phyloP scores from a whole-genome alignment of 1,140 invertebrate species.

The Hylaeus anthracinus region DNA sequence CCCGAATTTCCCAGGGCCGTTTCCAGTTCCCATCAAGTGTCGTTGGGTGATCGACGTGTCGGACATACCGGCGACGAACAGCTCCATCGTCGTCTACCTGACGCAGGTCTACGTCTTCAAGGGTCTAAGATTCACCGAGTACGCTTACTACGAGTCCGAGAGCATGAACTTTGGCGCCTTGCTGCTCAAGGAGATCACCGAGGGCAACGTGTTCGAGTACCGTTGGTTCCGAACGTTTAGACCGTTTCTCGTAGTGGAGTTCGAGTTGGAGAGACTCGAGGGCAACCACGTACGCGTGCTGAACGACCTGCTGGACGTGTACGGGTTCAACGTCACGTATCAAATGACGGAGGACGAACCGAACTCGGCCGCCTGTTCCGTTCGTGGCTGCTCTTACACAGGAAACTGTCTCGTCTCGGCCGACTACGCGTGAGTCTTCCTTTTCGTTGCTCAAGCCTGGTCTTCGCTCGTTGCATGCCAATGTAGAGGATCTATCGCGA shows the following conservation, averaged over 20 bases:
- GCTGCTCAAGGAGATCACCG: slow-evolving; percentile 84
- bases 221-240: slow-evolving; percentile 86
- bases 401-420: slow-evolving; percentile 89
- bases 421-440: slow-evolving; percentile 85
- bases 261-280: slow-evolving; percentile 87
- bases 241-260: slow-evolving; percentile 89
- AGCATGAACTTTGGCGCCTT: slow-evolving; percentile 84
- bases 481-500: too few relatives aligned
- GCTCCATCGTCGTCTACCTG: slow-evolving; percentile 91
- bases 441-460: neutral
- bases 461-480: too few relatives aligned
- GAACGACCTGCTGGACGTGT: slow-evolving; percentile 90
- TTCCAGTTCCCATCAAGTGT: slow-evolving; percentile 90
- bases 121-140: slow-evolving; percentile 91
- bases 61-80: slow-evolving; percentile 78
- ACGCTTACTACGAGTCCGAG: slow-evolving; percentile 88
- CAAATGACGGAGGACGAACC: slow-evolving; percentile 84
- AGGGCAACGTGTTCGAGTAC: slow-evolving; percentile 86
- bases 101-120: slow-evolving; percentile 93
- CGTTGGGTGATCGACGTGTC: slow-evolving; percentile 92
- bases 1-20: slow-evolving; percentile 90
- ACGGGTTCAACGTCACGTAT: slow-evolving; percentile 96
- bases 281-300: slow-evolving; percentile 92
- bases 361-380: slow-evolving; percentile 86
- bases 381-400: slow-evolving; percentile 89